Percentiles rank a stretch among this genome's conserved stretches.
Conservation (phyloP, 2,113 vertebrate species). For the Apus apus region DNA sequence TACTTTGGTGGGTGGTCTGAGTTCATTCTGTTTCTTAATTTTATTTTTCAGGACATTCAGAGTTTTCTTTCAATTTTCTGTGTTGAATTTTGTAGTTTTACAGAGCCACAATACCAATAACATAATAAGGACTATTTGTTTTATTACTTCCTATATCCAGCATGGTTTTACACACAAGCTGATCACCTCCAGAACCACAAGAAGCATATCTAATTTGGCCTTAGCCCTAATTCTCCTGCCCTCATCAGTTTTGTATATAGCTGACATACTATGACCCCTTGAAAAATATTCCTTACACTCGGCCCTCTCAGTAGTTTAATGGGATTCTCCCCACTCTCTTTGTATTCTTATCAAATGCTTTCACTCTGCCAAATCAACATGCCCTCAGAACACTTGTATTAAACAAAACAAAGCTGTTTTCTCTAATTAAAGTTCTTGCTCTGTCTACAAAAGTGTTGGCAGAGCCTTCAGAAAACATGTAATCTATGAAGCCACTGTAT, state of each 20-base stretch:
- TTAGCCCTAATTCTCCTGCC: background rate
- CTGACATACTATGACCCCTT: constrained; percentile 1
- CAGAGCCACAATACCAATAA: background rate
- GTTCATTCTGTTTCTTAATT: constrained; percentile 52
- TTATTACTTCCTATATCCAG: constrained; percentile 53
- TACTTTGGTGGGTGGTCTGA: constrained; percentile 65
- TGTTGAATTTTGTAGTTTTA: constrained; percentile 19
- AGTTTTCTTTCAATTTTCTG: constrained; percentile 33
- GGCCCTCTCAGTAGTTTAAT: constrained; percentile 33
- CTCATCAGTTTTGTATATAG: constrained; percentile 39
- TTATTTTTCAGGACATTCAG: constrained; percentile 54
- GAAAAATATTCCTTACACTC: constrained; percentile 32
- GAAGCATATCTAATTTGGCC: background rate
- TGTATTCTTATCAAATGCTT: constrained; percentile 49
- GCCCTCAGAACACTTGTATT: constrained; percentile 27
- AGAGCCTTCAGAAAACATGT: background rate
- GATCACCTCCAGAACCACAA: constrained; percentile 26
- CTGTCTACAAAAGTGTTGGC: background rate
- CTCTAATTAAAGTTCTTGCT: constrained; percentile 17
- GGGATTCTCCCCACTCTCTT: constrained; percentile 28
- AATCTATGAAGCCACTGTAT: background rate
- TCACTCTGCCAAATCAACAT: constrained; percentile 36
- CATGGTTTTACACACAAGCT: background rate
- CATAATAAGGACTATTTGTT: background rate
- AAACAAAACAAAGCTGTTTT: constrained; percentile 47